A percentile compares a stretch with the other conserved stretches of the same genome.
phyloP scores from a whole-genome alignment of 2,113 vertebrate species.

The Myotis yumanensis region DNA sequence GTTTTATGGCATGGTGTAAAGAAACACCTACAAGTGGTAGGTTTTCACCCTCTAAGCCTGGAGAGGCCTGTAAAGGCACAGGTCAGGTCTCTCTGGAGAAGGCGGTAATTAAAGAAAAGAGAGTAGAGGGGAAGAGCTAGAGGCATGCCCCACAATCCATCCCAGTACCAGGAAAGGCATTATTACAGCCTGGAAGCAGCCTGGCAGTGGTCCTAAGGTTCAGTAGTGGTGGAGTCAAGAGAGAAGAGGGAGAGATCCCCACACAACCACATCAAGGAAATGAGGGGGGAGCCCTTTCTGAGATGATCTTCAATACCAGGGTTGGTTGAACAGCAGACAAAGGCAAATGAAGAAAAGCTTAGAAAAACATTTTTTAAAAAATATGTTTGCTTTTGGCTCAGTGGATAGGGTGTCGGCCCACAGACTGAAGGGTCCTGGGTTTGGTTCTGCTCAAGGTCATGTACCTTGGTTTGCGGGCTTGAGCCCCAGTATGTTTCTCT shows the following conservation, averaged over 20 bases:
- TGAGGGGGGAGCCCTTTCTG: not conserved
- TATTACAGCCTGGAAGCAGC: too few species aligned
- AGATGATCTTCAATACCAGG: not conserved
- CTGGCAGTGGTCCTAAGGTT: not conserved
- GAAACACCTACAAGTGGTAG: too few species aligned
- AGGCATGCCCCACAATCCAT: not conserved
- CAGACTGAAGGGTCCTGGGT: too few species aligned
- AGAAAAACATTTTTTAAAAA: not conserved
- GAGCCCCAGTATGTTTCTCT: too few species aligned
- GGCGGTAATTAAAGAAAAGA: not conserved
- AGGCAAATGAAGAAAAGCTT: not conserved
- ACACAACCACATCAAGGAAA: not conserved
- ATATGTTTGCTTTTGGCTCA: too few species aligned
- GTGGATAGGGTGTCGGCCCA: too few species aligned
- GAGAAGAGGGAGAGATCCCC: too few species aligned
- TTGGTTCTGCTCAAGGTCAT: too few species aligned
- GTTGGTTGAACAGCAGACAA: not conserved
- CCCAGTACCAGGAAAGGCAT: not conserved
- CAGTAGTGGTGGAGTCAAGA: not conserved
- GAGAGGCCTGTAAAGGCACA: not conserved
- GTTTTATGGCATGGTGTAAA: not conserved
- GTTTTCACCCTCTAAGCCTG: not conserved
- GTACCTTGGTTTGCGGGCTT: too few species aligned
- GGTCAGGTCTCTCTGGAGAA: not conserved
- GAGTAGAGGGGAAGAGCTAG: not conserved